A percentile compares a stretch with the other conserved stretches of the same genome.
These are phyloP conservation scores for Myripristis murdjan DNA, from an alignment of 2,797 vertebrate species.

Conservation along the genomic window DNA sequence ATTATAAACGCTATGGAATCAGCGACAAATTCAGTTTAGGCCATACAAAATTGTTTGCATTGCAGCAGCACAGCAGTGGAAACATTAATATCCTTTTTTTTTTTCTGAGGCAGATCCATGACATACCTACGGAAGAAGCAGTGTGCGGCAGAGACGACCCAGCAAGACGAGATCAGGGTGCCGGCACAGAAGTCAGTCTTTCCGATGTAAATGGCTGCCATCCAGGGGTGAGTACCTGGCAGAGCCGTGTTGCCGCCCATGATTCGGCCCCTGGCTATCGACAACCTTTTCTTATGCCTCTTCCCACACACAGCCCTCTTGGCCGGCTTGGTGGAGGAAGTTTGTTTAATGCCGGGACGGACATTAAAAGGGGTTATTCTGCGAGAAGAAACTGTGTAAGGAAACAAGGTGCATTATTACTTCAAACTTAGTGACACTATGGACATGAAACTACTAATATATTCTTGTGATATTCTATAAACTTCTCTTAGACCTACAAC, in stretches of 20 bases:
- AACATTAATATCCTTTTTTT: not conserved
- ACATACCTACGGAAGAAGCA: conserved; percentile 93
- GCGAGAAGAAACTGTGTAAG: conserved; percentile 54
- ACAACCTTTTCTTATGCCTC: conserved; percentile 88
- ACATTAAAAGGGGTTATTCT: conserved; percentile 9
- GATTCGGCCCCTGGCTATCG: conserved; percentile 86
- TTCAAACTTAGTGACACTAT: not conserved
- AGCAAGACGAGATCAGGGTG: conserved; percentile 92
- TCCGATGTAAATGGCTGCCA: conserved; percentile 92
- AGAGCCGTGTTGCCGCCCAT: conserved; percentile 88
- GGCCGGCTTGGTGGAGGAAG: not conserved
- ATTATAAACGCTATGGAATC: no score
- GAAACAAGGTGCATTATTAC: not conserved
- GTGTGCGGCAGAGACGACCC: conserved; percentile 94
- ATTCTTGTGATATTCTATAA: no score
- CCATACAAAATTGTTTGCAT: not conserved
- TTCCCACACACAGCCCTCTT: conserved; percentile 83
- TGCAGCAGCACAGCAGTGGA: not conserved
- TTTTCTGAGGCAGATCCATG: not conserved
- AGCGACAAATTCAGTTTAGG: no score
- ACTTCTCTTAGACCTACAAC: not conserved
- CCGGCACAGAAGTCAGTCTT: conserved; percentile 90
- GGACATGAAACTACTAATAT: not conserved
- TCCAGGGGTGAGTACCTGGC: conserved; percentile 94
- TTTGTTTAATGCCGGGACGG: not conserved